These are phyloP conservation scores for Lacerta agilis DNA, from an alignment of 2,797 vertebrate species.

Conservation along the genomic window DNA sequence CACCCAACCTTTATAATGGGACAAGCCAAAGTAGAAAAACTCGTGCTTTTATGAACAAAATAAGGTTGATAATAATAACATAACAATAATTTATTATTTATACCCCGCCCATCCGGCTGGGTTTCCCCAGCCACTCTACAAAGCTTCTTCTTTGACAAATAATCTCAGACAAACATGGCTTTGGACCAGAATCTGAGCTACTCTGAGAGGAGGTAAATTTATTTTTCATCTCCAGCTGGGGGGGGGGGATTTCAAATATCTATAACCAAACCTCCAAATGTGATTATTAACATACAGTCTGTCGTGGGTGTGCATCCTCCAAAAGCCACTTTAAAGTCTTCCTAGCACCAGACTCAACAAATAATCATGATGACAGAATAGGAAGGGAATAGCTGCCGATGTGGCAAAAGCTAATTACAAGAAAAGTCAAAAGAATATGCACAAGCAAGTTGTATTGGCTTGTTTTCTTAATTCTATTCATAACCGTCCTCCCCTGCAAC, in stretches of 20 bases:
- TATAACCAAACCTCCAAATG: constrained; percentile 36
- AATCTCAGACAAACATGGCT: not conserved
- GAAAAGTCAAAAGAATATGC: constrained; percentile 19
- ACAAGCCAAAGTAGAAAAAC: not conserved
- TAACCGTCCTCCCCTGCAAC: not conserved
- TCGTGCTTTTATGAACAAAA: not conserved
- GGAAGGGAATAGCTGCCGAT: constrained; percentile 6
- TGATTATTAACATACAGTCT: constrained; percentile 55
- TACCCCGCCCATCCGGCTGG: too few relatives aligned
- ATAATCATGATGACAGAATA: constrained; percentile 31
- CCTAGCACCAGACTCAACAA: constrained; percentile 59
- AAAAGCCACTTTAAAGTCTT: constrained; percentile 44
- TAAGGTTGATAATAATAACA: too few relatives aligned
- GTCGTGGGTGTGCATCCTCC: not conserved
- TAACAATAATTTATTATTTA: too few relatives aligned
- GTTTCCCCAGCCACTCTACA: too few relatives aligned
- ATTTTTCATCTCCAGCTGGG: not conserved
- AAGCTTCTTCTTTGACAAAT: not conserved
- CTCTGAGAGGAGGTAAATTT: not conserved
- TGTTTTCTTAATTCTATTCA: accelerated
- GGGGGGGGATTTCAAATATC: not conserved
- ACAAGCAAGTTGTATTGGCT: not conserved
- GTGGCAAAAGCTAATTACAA: constrained; percentile 52
- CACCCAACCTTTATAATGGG: too few relatives aligned
- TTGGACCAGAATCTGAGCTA: not conserved